A percentile compares a stretch with the other conserved stretches of the same genome.
Conservation (phyloP, 2,113 vertebrate genomes). For the Syrmaticus mikado region DNA sequence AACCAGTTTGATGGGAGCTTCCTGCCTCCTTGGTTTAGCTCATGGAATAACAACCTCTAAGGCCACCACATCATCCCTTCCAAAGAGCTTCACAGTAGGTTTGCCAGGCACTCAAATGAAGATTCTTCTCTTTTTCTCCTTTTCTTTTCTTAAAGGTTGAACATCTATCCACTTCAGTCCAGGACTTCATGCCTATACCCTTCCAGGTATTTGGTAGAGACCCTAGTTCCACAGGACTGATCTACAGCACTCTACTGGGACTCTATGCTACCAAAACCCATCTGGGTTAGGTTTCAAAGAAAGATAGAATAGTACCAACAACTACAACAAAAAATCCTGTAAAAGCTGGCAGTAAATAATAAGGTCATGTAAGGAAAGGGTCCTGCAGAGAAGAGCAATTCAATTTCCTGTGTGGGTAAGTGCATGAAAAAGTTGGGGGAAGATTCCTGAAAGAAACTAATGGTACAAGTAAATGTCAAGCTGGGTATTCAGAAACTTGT, state of each 20-base stretch:
- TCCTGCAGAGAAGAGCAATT: fast-evolving
- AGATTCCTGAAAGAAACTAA: not conserved
- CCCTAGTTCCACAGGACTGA: not conserved
- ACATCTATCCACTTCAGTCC: not conserved
- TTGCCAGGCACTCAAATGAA: not conserved
- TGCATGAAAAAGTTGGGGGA: not conserved
- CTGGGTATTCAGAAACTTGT: not conserved
- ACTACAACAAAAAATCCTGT: not conserved
- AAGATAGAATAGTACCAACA: not conserved
- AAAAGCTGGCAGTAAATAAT: not conserved
- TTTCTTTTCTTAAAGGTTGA: not conserved
- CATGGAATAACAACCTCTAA: not conserved
- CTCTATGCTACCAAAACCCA: not conserved
- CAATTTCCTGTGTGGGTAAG: fast-evolving
- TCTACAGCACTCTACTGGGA: not conserved
- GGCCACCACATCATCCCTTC: not conserved
- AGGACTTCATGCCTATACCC: not conserved
- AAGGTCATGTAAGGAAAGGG: not conserved
- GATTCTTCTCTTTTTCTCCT: not conserved
- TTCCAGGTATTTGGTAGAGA: not conserved
- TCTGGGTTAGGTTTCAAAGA: not conserved
- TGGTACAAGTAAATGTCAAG: not conserved
- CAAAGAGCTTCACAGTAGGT: not conserved
- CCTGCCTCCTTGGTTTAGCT: not conserved
- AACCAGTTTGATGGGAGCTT: not conserved